phyloP scores from a whole-genome alignment of 1,140 invertebrate species.

The Centruroides vittatus region DNA sequence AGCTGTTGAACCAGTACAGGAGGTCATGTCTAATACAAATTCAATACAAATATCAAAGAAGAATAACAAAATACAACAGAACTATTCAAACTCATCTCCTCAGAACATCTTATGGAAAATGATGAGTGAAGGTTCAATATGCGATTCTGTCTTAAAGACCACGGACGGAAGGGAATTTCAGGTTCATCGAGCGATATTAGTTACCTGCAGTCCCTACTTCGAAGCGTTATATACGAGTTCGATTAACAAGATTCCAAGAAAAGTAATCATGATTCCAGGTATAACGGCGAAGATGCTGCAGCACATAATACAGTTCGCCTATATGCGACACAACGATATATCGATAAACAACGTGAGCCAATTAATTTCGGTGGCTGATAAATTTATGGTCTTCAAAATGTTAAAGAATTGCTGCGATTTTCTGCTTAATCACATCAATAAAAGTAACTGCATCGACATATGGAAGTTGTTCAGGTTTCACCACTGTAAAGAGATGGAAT shows the following conservation, averaged over 20 bases:
- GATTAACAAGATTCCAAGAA: constrained; percentile 41
- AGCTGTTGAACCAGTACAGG: no score
- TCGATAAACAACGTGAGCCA: constrained; percentile 21
- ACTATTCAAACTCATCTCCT: no score
- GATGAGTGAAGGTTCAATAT: constrained; percentile 32
- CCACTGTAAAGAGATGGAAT: constrained; percentile 36
- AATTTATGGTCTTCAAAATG: constrained; percentile 60
- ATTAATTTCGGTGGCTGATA: constrained; percentile 41
- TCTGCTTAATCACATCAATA: constrained; percentile 35
- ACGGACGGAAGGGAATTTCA: constrained; percentile 53
- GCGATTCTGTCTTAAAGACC: constrained; percentile 62
- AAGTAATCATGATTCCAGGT: constrained; percentile 53
- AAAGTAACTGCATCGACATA: constrained; percentile 46
- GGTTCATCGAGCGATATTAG: constrained; percentile 41
- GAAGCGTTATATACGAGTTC: constrained; percentile 69
- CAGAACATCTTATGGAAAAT: no score
- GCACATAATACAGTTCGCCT: constrained; percentile 62
- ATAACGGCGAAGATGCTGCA: constrained; percentile 58
- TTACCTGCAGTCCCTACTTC: constrained; percentile 73
- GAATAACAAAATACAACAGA: no score
- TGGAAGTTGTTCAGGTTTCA: constrained; percentile 52
- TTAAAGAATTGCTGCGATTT: constrained; percentile 50
- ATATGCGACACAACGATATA: constrained; percentile 32
- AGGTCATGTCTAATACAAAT: no score
- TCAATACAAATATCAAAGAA: no score